These are phyloP conservation scores for Helleia helle DNA, from an alignment of 2,888 invertebrate species.

Conservation along the genomic window DNA sequence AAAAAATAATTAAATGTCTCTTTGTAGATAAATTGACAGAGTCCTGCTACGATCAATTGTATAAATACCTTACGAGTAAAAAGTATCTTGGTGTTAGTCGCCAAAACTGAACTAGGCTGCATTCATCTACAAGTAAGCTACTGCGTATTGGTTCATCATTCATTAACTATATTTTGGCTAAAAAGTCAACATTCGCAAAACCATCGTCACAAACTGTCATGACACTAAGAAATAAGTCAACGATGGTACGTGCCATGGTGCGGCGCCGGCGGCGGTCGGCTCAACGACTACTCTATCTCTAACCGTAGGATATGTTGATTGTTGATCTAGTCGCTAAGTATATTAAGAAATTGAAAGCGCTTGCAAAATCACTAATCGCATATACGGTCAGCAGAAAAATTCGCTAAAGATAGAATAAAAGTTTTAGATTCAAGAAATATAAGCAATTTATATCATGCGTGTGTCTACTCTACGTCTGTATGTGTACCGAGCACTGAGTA, in stretches of 20 bases:
- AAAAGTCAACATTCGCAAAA: conserved; percentile 73
- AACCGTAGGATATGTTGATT: conserved; percentile 52
- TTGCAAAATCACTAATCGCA: conserved; percentile 38
- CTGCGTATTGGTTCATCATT: conserved; percentile 72
- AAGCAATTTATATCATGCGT: conserved; percentile 41
- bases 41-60: conserved; percentile 66
- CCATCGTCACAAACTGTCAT: conserved; percentile 68
- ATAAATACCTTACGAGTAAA: conserved; percentile 68
- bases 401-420: conserved; percentile 38
- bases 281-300: conserved; percentile 39
- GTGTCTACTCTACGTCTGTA: conserved; percentile 29
- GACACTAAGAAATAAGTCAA: conserved; percentile 70
- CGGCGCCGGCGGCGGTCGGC: conserved; percentile 40
- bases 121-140: conserved; percentile 68
- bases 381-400: conserved; percentile 33
- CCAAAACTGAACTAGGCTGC: conserved; percentile 69
- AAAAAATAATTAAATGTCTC: conserved; percentile 52
- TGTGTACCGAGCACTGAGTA: conserved; percentile 27
- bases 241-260: conserved; percentile 51
- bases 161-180: conserved; percentile 71
- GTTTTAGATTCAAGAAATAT: conserved; percentile 28
- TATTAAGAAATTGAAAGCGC: conserved; percentile 40
- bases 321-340: conserved; percentile 41
- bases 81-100: conserved; percentile 69
- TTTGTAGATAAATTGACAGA: conserved; percentile 56